These are phyloP conservation scores for Orchestia grillus DNA, from an alignment of 1,140 invertebrate genomes.

Conservation along the genomic window DNA sequence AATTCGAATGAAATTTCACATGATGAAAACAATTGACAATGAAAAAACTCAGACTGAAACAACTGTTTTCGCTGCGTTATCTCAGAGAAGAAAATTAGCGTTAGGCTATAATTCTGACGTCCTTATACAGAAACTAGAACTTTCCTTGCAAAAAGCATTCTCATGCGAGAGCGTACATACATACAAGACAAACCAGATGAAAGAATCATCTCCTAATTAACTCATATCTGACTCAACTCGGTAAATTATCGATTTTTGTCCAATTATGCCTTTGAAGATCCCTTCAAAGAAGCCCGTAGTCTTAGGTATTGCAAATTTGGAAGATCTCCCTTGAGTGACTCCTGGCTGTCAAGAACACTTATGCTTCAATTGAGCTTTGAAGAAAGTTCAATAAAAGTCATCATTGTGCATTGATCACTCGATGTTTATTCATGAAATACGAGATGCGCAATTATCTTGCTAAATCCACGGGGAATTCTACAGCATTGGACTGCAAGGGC, in stretches of 20 bases:
- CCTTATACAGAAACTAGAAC: not conserved
- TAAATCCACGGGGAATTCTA: not conserved
- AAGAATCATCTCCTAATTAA: not conserved
- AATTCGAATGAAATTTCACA: not conserved
- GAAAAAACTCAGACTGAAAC: not conserved
- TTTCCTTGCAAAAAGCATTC: too few species aligned
- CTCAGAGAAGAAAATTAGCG: not conserved
- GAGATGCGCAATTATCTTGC: not conserved
- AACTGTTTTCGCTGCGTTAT: not conserved
- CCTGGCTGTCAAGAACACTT: not conserved
- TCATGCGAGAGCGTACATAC: too few species aligned
- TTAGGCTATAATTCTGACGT: not conserved
- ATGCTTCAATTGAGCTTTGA: not conserved
- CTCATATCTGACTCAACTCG: not conserved
- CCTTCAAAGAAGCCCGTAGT: not conserved
- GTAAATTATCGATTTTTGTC: not conserved
- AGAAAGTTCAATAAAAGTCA: not conserved
- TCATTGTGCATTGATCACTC: not conserved
- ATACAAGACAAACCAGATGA: not conserved
- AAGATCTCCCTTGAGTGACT: not conserved
- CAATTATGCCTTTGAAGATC: not conserved
- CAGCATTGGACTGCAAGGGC: not conserved
- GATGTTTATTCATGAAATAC: not conserved
- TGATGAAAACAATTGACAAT: not conserved
- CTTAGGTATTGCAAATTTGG: not conserved